phyloP scores from a whole-genome alignment of 1,140 invertebrate genomes.

The Drosophila guanche region DNA sequence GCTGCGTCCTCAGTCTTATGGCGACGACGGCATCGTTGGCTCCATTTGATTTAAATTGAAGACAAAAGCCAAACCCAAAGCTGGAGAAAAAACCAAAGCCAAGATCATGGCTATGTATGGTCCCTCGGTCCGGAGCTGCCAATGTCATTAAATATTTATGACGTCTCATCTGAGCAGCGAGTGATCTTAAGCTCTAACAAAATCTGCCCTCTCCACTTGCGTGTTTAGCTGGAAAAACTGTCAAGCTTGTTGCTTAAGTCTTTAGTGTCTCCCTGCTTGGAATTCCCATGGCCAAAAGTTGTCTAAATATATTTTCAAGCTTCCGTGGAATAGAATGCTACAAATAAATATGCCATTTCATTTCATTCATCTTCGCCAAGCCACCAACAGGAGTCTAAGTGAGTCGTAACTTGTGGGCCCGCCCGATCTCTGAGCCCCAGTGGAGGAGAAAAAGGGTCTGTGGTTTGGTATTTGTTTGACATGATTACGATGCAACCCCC shows the following conservation, averaged over 20 bases:
- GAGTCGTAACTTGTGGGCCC: slow-evolving; percentile 37
- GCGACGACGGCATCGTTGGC: slow-evolving; percentile 60
- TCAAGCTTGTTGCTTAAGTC: slow-evolving; percentile 66
- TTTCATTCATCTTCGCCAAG: too few species aligned
- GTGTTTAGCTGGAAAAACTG: slow-evolving; percentile 68
- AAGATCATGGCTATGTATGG: slow-evolving; percentile 61
- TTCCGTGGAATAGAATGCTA: too few species aligned
- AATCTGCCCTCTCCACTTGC: slow-evolving; percentile 38
- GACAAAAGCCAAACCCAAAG: slow-evolving; percentile 35
- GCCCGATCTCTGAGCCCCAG: not conserved
- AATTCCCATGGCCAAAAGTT: too few species aligned
- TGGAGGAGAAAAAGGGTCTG: not conserved
- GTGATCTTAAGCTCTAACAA: slow-evolving; percentile 51
- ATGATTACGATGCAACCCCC: slow-evolving; percentile 63
- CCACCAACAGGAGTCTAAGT: slow-evolving; percentile 30
- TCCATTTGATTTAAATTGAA: slow-evolving; percentile 81
- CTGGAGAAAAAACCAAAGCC: slow-evolving; percentile 11
- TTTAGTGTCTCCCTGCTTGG: slow-evolving; percentile 39
- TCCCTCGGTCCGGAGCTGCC: slow-evolving; percentile 46
- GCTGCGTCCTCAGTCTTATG: slow-evolving; percentile 17
- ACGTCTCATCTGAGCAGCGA: slow-evolving; percentile 56
- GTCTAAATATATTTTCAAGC: too few species aligned
- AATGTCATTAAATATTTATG: slow-evolving; percentile 81
- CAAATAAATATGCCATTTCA: too few species aligned
- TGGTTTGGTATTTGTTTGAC: slow-evolving; percentile 44